phyloP scores from a whole-genome alignment of 1,140 invertebrate genomes.

The Brevipalpus yothersi region DNA sequence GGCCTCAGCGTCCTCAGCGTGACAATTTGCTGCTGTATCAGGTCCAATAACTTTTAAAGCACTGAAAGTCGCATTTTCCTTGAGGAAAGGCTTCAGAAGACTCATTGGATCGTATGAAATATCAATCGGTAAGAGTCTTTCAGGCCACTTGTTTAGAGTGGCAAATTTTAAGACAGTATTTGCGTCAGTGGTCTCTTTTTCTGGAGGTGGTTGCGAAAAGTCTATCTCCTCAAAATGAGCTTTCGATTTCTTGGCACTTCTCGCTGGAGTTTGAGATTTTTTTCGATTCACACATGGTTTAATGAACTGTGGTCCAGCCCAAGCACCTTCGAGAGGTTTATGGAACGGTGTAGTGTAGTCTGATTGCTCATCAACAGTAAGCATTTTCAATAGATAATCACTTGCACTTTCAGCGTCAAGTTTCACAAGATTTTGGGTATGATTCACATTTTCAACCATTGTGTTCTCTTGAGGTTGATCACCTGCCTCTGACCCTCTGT shows the following conservation, averaged over 20 bases:
- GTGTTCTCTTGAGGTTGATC: background rate
- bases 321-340: slow-evolving; percentile 31
- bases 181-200: background rate
- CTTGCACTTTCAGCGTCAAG: background rate
- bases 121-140: background rate
- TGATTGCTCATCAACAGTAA: slow-evolving; percentile 10
- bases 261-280: background rate
- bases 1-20: slow-evolving; percentile 18
- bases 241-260: background rate
- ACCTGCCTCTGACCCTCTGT: background rate
- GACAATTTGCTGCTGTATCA: slow-evolving; percentile 15
- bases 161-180: slow-evolving; percentile 6
- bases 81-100: background rate
- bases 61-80: background rate
- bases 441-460: background rate
- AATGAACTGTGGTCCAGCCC: slow-evolving; percentile 51
- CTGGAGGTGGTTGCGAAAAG: slow-evolving; percentile 10
- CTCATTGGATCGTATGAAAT: background rate
- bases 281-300: slow-evolving; percentile 1
- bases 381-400: background rate
- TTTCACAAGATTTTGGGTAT: background rate
- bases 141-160: background rate
- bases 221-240: slow-evolving; percentile 17
- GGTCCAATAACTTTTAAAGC: background rate
- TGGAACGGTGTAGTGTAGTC: slow-evolving; percentile 42